Percentiles rank a stretch among this genome's conserved stretches.
Conservation (phyloP, 2,888 invertebrate genomes). For the Thereva nobilitata region DNA sequence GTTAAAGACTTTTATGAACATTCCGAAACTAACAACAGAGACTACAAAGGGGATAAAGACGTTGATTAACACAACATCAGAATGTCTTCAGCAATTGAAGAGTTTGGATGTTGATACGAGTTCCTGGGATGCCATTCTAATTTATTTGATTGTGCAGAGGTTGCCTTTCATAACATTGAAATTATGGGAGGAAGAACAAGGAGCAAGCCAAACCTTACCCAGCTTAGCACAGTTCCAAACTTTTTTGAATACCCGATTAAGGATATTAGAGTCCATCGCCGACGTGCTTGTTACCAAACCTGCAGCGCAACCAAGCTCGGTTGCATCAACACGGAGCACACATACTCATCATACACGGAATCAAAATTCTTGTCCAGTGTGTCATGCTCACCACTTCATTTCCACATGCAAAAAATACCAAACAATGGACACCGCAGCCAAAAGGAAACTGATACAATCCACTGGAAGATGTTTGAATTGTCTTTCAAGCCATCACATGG, state of each 20-base stretch:
- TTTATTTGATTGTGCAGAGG: neutral
- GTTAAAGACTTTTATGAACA: slow-evolving; percentile 28
- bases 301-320: neutral
- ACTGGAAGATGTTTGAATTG: neutral
- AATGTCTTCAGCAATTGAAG: slow-evolving; percentile 5
- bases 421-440: neutral
- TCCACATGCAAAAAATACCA: neutral
- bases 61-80: slow-evolving; percentile 20
- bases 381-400: neutral
- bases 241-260: slow-evolving; percentile 7
- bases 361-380: neutral
- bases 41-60: slow-evolving; percentile 28
- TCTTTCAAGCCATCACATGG: neutral
- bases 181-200: slow-evolving; percentile 13
- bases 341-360: neutral
- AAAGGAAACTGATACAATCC: neutral
- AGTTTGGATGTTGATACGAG: neutral
- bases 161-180: neutral
- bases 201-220: neutral
- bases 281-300: neutral
- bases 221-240: neutral
- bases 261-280: neutral
- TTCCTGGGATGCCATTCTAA: neutral
- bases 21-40: neutral
- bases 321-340: neutral